A percentile compares a stretch with the other conserved stretches of the same genome.
These are phyloP conservation scores for Drosophila nr. perissopoda DNA, from an alignment of 2,888 invertebrate species.

Conservation along the genomic window DNA sequence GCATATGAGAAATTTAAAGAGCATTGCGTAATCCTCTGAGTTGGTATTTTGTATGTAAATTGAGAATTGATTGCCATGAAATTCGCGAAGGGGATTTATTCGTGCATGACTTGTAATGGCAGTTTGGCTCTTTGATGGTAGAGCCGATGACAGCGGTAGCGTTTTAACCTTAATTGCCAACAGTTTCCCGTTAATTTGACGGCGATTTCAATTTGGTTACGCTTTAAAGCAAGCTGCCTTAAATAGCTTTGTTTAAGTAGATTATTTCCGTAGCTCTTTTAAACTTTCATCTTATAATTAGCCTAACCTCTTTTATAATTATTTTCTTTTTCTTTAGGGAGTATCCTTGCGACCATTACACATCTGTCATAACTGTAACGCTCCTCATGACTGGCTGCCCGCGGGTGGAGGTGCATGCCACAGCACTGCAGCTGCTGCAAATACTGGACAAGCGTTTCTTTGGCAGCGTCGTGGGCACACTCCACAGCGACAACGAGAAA, in stretches of 20 bases:
- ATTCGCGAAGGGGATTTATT: slow-evolving; percentile 8
- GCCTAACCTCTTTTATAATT: not conserved
- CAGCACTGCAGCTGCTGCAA: slow-evolving; percentile 96
- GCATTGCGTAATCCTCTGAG: slow-evolving; percentile 42
- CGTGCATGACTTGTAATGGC: not conserved
- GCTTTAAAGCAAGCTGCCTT: not conserved
- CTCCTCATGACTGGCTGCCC: slow-evolving; percentile 98
- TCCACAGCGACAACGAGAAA: slow-evolving; percentile 90
- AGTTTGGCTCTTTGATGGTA: slow-evolving; percentile 4
- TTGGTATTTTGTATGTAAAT: slow-evolving; percentile 34
- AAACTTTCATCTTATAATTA: slow-evolving; percentile 16
- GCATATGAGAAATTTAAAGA: slow-evolving; percentile 7
- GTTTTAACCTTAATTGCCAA: slow-evolving; percentile 39
- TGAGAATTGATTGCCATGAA: slow-evolving; percentile 57
- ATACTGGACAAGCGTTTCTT: slow-evolving; percentile 98
- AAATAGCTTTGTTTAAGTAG: not conserved
- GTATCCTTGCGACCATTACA: slow-evolving; percentile 98
- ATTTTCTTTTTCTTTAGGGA: slow-evolving; percentile 87
- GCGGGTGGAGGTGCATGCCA: slow-evolving; percentile 95
- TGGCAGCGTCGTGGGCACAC: slow-evolving; percentile 88
- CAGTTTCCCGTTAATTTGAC: slow-evolving; percentile 14
- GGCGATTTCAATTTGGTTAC: not conserved
- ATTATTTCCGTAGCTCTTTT: not conserved
- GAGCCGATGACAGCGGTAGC: slow-evolving; percentile 5
- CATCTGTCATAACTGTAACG: slow-evolving; percentile 98